Evolutionary conservation across 2,113 vertebrate species (phyloP).

Genomic region (Nymphicus hollandicus): DNA sequence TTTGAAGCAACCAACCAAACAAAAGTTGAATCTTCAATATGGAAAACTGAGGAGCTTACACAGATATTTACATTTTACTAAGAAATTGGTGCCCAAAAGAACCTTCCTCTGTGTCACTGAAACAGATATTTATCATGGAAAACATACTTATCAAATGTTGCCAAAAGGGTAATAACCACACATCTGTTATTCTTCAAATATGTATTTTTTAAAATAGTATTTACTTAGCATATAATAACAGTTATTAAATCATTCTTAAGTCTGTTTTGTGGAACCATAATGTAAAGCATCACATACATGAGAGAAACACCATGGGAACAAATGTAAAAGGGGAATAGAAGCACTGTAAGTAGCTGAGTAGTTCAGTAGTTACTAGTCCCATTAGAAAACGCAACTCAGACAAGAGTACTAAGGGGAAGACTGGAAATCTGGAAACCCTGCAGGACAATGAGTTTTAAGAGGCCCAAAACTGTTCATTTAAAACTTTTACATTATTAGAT

Average conservation of each 20-base stretch:
- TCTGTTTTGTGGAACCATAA: background rate
- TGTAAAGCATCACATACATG: background rate
- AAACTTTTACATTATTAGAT: background rate
- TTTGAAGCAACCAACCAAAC: background rate
- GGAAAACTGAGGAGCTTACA: background rate
- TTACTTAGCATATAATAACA: slow-evolving; percentile 21
- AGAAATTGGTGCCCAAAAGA: background rate
- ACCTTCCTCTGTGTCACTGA: background rate
- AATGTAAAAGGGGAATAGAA: background rate
- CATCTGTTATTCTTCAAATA: slow-evolving; percentile 36
- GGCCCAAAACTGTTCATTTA: accelerated
- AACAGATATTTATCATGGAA: slow-evolving; percentile 2
- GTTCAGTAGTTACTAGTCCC: background rate
- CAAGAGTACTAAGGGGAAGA: background rate
- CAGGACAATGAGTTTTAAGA: background rate
- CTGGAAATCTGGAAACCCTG: background rate
- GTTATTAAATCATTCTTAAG: slow-evolving; percentile 7
- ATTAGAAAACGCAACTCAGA: background rate
- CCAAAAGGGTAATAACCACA: slow-evolving; percentile 1
- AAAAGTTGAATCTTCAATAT: background rate
- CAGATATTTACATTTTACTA: background rate
- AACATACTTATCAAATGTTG: background rate
- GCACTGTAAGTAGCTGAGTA: background rate
- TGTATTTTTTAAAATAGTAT: slow-evolving; percentile 11
- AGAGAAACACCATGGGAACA: background rate